Percentiles rank a stretch among this genome's conserved stretches.
Conservation (phyloP, 1,140 invertebrate species). For the Apis laboriosa region DNA sequence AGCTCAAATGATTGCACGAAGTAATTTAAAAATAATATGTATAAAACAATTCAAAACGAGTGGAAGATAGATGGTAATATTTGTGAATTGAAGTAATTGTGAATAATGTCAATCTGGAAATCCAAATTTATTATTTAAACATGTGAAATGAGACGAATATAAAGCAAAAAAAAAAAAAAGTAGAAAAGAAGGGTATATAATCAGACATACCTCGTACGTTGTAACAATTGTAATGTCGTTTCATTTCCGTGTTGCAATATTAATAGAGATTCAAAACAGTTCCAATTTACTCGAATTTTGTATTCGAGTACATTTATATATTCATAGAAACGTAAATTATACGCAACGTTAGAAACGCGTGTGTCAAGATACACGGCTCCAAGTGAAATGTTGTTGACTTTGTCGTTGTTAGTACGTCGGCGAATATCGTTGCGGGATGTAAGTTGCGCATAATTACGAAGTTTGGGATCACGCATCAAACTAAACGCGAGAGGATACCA, state of each 20-base stretch:
- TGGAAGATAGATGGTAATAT: too few species aligned
- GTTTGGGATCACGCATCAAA: slow-evolving; percentile 12
- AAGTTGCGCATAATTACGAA: slow-evolving; percentile 33
- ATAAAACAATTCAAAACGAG: too few species aligned
- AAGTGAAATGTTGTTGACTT: neutral
- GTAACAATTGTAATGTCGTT: neutral
- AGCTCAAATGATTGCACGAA: too few species aligned
- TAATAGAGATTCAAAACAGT: neutral
- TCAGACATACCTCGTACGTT: neutral
- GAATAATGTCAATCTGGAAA: too few species aligned
- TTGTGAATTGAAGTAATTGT: too few species aligned
- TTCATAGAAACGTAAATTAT: slow-evolving; percentile 46
- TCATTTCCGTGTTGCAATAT: too few species aligned
- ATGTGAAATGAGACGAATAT: neutral
- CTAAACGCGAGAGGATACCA: slow-evolving; percentile 8
- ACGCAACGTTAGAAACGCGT: slow-evolving; percentile 4
- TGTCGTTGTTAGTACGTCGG: neutral
- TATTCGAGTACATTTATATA: neutral
- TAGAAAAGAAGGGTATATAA: neutral
- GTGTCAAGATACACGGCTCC: neutral
- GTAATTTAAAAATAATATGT: too few species aligned
- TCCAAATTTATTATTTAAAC: neutral
- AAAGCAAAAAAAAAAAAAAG: neutral
- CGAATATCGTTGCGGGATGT: neutral
- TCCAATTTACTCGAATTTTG: neutral